Conservation (phyloP, 2,113 vertebrate genomes). For the Microcebus tavaratra region DNA sequence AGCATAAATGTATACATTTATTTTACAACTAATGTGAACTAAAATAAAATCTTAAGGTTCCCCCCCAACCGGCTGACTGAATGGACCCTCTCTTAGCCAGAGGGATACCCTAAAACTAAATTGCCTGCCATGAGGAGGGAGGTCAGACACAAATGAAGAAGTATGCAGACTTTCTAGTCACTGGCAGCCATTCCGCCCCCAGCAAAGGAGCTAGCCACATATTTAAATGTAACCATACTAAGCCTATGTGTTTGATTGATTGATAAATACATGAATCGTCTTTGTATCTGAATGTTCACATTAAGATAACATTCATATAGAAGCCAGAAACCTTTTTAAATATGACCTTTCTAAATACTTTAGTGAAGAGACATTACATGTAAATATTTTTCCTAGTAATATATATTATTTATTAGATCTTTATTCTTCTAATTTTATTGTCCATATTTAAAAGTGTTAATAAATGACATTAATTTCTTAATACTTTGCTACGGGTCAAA, state of each 20-base stretch:
- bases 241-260: background rate
- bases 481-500: background rate
- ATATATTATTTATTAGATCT: background rate
- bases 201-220: background rate
- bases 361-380: background rate
- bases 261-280: background rate
- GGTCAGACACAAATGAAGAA: background rate
- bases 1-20: background rate
- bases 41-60: too few species aligned
- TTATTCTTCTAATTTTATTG: background rate
- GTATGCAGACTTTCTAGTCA: too few species aligned
- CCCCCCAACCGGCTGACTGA: too few species aligned
- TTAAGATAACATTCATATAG: background rate
- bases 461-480: background rate
- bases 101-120: too few species aligned
- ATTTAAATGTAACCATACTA: background rate
- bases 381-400: background rate
- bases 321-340: background rate
- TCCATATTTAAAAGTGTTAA: background rate
- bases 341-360: background rate
- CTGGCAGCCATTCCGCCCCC: background rate
- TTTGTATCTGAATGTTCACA: background rate
- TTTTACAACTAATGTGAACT: background rate
- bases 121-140: too few species aligned
- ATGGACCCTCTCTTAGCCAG: too few species aligned